A percentile compares a stretch with the other conserved stretches of the same genome.
Conservation (phyloP, 2,797 vertebrate species). For the Rhinogobio ventralis region DNA sequence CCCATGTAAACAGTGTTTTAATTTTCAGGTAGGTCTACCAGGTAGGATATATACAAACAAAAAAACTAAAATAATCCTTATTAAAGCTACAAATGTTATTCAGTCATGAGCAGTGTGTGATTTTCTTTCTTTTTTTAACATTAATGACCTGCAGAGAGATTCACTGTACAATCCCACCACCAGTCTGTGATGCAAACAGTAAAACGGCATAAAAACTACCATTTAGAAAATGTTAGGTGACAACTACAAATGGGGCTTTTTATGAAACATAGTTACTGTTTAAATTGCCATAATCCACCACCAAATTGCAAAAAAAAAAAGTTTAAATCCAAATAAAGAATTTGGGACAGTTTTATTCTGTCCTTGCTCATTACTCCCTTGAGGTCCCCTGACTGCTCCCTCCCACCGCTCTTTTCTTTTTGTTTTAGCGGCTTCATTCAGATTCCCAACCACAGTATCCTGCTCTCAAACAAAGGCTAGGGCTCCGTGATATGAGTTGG, state of each 20-base stretch:
- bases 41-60: too few species aligned
- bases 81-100: too few species aligned
- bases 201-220: not conserved
- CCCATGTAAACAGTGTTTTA: too few species aligned
- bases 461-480: conserved; percentile 13
- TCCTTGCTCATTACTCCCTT: conserved; percentile 32
- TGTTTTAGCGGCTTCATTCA: conserved; percentile 38
- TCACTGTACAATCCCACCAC: not conserved
- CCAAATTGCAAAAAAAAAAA: not conserved
- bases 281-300: not conserved
- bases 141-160: not conserved
- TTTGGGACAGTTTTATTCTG: not conserved
- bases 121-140: too few species aligned
- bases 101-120: too few species aligned
- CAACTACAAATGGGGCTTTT: not conserved
- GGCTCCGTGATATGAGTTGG: not conserved
- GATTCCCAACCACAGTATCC: conserved; percentile 17
- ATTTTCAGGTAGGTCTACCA: too few species aligned
- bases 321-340: conserved; percentile 29
- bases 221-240: not conserved
- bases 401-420: not conserved
- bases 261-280: not conserved
- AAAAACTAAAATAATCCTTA: too few species aligned
- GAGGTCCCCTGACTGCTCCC: not conserved
- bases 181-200: not conserved